phyloP scores from a whole-genome alignment of 2,797 vertebrate genomes.

The Tamandua tetradactyla region DNA sequence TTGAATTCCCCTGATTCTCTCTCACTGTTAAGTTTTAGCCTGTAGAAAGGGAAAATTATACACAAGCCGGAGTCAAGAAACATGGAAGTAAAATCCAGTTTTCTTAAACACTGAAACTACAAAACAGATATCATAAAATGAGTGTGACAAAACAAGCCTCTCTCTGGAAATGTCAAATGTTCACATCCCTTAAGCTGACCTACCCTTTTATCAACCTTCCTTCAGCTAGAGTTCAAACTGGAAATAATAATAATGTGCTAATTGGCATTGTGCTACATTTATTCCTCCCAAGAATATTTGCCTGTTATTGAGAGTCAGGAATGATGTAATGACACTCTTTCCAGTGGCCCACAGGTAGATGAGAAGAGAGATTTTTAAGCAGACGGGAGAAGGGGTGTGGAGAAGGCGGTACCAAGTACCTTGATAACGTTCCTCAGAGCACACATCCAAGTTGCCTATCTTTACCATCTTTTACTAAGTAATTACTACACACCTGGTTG shows the following conservation, averaged over 20 bases:
- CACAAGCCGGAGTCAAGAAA: background rate
- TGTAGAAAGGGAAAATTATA: background rate
- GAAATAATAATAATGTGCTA: conserved; percentile 26
- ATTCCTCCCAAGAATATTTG: background rate
- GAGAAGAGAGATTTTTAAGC: background rate
- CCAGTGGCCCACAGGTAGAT: background rate
- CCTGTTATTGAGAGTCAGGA: background rate
- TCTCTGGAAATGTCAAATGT: background rate
- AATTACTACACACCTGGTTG: background rate
- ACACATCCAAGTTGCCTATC: background rate
- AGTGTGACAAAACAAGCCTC: background rate
- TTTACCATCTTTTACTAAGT: background rate
- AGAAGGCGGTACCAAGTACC: background rate
- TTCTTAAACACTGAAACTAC: background rate
- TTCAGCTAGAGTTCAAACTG: background rate
- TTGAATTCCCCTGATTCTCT: no score
- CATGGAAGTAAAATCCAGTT: background rate
- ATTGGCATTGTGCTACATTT: background rate
- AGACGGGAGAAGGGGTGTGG: background rate
- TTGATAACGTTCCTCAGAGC: background rate
- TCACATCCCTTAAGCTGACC: background rate
- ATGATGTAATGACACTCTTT: background rate
- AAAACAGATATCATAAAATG: background rate
- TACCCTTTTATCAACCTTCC: background rate
- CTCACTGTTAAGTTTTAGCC: background rate